phyloP scores from a whole-genome alignment of 2,113 vertebrate species.

The Chloropsis cyanopogon region DNA sequence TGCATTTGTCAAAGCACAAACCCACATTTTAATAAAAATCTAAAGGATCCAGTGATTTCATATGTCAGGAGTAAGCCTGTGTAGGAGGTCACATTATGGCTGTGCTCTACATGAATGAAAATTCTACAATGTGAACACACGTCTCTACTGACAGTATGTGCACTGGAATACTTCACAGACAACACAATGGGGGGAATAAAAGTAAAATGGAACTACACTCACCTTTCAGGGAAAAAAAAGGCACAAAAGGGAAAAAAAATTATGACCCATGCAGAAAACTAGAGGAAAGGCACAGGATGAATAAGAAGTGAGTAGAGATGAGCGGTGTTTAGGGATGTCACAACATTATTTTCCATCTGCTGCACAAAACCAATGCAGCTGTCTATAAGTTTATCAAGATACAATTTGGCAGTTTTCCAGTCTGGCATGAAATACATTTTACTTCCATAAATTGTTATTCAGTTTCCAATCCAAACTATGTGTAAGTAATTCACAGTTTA shows the following conservation, averaged over 20 bases:
- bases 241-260: slow-evolving; percentile 44
- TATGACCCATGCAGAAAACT: slow-evolving; percentile 68
- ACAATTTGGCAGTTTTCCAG: slow-evolving; percentile 15
- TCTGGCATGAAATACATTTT: not conserved
- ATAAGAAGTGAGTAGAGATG: slow-evolving; percentile 57
- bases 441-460: not conserved
- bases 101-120: not conserved
- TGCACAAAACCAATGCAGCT: slow-evolving; percentile 55
- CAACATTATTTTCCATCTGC: slow-evolving; percentile 78
- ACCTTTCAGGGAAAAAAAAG: slow-evolving; percentile 31
- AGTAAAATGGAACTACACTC: slow-evolving; percentile 55
- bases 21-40: not conserved
- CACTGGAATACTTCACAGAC: slow-evolving; percentile 46
- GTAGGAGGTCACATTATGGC: not conserved
- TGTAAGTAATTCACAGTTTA: not conserved
- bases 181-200: slow-evolving; percentile 21
- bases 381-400: not conserved
- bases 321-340: slow-evolving; percentile 72
- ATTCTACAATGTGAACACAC: not conserved
- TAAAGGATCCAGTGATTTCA: slow-evolving; percentile 6
- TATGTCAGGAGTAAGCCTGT: not conserved
- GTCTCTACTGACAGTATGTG: slow-evolving; percentile 49
- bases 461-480: not conserved
- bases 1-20: not conserved
- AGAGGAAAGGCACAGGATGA: slow-evolving; percentile 61